Percentiles rank a stretch among this genome's conserved stretches.
Evolutionary conservation across 2,113 vertebrate species (phyloP).

Genomic region (Esox niger): DNA sequence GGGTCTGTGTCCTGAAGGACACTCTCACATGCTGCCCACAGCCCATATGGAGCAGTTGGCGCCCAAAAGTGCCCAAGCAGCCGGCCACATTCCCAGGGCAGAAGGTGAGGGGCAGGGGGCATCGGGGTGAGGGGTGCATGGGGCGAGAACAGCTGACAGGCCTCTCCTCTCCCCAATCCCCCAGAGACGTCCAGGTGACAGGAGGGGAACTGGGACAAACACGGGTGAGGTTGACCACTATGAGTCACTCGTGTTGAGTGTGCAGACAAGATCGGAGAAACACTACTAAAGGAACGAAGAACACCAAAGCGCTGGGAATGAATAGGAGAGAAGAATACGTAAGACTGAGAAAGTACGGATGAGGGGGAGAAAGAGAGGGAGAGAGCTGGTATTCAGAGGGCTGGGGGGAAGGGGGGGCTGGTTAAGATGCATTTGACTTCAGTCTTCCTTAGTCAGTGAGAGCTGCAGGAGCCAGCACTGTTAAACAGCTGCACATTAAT

Average conservation of each 20-base stretch:
- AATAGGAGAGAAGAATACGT: no score
- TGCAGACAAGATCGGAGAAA: no score
- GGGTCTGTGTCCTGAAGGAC: conserved; percentile 37
- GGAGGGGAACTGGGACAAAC: conserved; percentile 13
- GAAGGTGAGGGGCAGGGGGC: conserved; percentile 74
- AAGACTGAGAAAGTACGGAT: no score
- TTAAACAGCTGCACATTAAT: conserved; percentile 71
- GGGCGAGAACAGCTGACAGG: conserved; percentile 63
- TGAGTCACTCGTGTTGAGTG: no score
- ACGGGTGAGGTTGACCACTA: no score
- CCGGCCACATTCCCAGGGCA: conserved; percentile 65
- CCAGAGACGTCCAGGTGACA: conserved; percentile 30
- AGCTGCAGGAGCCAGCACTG: conserved; percentile 69
- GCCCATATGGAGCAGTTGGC: conserved; percentile 58
- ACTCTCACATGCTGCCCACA: conserved; percentile 35
- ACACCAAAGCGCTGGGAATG: no score
- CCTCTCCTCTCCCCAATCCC: conserved; percentile 21
- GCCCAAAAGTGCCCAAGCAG: conserved; percentile 51
- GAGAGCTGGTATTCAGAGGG: conserved; percentile 31
- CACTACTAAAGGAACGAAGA: no score
- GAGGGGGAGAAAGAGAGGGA: not conserved
- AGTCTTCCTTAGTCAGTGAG: conserved; percentile 28
- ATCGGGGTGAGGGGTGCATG: conserved; percentile 44
- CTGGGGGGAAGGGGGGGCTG: conserved; percentile 38
- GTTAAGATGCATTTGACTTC: conserved; percentile 15